phyloP scores from a whole-genome alignment of 2,797 vertebrate species.

The Malacoraja senta region DNA sequence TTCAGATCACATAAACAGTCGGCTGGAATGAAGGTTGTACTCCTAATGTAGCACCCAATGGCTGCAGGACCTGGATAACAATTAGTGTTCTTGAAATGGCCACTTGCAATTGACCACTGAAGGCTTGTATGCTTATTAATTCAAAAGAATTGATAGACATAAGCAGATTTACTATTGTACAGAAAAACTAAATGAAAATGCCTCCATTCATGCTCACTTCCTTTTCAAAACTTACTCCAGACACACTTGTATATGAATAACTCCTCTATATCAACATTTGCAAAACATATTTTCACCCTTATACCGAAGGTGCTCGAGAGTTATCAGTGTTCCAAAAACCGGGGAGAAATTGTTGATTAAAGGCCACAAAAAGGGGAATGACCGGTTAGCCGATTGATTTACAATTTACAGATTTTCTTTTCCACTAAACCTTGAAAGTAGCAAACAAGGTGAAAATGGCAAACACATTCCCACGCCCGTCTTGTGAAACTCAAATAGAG shows the following conservation, averaged over 20 bases:
- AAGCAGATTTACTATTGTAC: background rate
- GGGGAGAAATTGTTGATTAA: background rate
- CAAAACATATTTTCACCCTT: background rate
- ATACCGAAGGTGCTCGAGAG: background rate
- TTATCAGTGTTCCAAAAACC: background rate
- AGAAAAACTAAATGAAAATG: background rate
- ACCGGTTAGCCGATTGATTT: background rate
- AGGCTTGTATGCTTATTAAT: background rate
- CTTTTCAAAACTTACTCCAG: background rate
- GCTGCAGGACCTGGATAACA: conserved; percentile 23
- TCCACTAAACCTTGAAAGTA: background rate
- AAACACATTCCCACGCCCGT: background rate
- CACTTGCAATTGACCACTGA: background rate
- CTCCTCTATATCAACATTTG: background rate
- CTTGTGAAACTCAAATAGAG: background rate
- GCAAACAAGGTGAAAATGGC: background rate
- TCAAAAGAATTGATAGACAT: background rate
- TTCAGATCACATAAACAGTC: conserved; percentile 8
- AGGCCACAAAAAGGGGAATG: background rate
- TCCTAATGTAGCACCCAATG: background rate
- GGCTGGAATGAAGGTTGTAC: background rate
- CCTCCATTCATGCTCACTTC: conserved; percentile 25
- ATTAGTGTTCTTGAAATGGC: background rate
- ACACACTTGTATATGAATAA: background rate
- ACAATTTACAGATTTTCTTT: background rate